Evolutionary conservation across 2,797 vertebrate genomes (phyloP), one percentile per base, ranked within the genome.

Genomic region (Myripristis jacobus): DNA sequence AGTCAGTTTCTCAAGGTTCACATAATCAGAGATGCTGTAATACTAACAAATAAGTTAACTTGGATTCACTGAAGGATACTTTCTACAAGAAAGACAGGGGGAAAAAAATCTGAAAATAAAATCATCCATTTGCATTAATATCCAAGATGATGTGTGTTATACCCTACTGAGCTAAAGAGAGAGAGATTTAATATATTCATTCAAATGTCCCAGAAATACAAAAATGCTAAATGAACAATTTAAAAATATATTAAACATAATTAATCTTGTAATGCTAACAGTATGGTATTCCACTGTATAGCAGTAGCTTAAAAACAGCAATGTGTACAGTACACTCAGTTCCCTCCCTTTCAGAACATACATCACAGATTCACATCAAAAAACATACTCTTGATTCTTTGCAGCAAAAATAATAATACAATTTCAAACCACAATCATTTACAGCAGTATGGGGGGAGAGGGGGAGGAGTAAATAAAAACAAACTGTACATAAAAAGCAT

Each of bases 391-490:
- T 34, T 73, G 73, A 82, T 88, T 89, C 79, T 90, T 85, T 56
- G 88, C 91, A 87, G 89, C 88, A 93, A 92, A 92, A 91, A 91
- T 87, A 87, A 87, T 90, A 70, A 85, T 85, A 91, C 87, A 88
- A 63, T 90, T 92, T 87, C 75, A 85, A 91, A 91, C 81, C 82
- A 91, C 90, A 88, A 83, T 90, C 81, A 88, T 93, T 90, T 91
- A 91, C 87, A 92, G 85, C 73, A 87, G 87, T 75, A 67, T 73
- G 63, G 66, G 70, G 70, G 54, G 21, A 24, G 10, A 53, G 54
- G 65, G 18, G 11, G n/a, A 36, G 31, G 36, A 15, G 38, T 66
- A 66, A 82, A 80, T 65, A 74, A 91, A 87, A 89, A 87, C 80
- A 83, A 91, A 82, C 88, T 92, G 90, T 92, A 92, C 91, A 92